Evolutionary conservation across 2,797 vertebrate species (phyloP).

Genomic region (Pelobates cultripes): DNA sequence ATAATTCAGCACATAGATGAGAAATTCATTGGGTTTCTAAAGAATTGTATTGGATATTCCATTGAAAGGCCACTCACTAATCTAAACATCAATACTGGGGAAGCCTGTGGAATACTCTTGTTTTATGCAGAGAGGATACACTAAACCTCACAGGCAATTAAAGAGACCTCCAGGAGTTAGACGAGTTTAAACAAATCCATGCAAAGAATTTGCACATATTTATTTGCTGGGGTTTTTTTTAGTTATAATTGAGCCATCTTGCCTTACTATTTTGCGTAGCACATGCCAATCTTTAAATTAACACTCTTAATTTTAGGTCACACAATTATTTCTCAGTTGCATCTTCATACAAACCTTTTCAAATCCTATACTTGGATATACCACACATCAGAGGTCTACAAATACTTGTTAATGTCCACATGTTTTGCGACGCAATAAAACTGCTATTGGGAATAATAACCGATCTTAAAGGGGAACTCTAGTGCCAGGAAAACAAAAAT

Average conservation of each 20-base stretch:
- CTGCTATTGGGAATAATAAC: no score
- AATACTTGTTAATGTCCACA: no score
- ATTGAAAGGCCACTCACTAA: background rate
- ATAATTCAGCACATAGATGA: no score
- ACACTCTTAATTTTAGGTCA: background rate
- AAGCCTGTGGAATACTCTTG: conserved; percentile 6
- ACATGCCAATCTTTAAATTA: background rate
- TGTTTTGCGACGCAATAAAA: no score
- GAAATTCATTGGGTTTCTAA: no score
- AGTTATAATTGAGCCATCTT: background rate
- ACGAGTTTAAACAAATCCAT: conserved; percentile 33
- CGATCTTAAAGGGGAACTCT: no score
- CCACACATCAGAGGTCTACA: no score
- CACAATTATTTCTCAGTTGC: no score
- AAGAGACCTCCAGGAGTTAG: conserved; percentile 8
- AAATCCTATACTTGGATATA: no score
- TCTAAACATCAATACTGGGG: conserved; percentile 28
- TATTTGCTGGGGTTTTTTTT: background rate
- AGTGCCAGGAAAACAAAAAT: no score
- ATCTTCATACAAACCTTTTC: no score
- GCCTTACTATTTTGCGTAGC: background rate
- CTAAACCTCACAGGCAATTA: conserved; percentile 42
- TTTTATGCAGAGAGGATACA: conserved; percentile 29
- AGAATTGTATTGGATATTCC: no score
- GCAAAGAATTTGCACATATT: background rate